Conservation (phyloP, 2,888 invertebrate genomes). For the Ametastegia equiseti region DNA sequence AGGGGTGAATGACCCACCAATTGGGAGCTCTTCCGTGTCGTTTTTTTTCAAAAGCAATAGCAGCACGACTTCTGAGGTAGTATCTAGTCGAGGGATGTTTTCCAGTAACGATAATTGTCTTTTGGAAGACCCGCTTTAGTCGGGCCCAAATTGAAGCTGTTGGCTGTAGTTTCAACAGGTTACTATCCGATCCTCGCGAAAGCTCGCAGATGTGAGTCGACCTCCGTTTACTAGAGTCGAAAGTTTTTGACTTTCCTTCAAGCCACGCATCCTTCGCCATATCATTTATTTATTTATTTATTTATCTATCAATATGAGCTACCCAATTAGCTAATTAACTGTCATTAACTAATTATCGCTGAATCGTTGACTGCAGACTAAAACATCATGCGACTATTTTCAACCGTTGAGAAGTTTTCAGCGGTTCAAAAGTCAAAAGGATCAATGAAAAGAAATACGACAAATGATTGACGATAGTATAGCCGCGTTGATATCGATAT, state of each 20-base stretch:
- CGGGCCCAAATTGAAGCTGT: conserved; percentile 64
- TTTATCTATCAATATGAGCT: background rate
- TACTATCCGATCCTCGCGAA: conserved; percentile 65
- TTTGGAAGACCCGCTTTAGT: conserved; percentile 66
- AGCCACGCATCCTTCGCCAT: background rate
- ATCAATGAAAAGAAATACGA: too few species aligned
- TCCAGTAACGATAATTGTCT: conserved; percentile 66
- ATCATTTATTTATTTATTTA: background rate
- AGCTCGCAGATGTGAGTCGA: conserved; percentile 66
- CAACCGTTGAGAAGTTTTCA: background rate
- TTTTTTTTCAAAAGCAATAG: conserved; percentile 69
- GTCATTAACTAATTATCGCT: too few species aligned
- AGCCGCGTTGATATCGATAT: too few species aligned
- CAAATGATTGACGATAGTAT: background rate
- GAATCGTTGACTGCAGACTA: too few species aligned
- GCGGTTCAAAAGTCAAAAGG: background rate
- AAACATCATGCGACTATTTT: background rate
- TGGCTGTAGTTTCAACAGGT: conserved; percentile 70
- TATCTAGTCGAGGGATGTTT: conserved; percentile 64
- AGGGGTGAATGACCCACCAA: conserved; percentile 73
- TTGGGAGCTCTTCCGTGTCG: conserved; percentile 65
- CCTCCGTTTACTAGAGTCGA: background rate
- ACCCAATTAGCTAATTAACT: too few species aligned
- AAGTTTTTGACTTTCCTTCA: background rate
- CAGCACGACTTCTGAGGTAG: conserved; percentile 68